A percentile compares a stretch with the other conserved stretches of the same genome.
These are phyloP conservation scores for Allygus modestus DNA, from an alignment of 2,888 invertebrate species.

Conservation along the genomic window DNA sequence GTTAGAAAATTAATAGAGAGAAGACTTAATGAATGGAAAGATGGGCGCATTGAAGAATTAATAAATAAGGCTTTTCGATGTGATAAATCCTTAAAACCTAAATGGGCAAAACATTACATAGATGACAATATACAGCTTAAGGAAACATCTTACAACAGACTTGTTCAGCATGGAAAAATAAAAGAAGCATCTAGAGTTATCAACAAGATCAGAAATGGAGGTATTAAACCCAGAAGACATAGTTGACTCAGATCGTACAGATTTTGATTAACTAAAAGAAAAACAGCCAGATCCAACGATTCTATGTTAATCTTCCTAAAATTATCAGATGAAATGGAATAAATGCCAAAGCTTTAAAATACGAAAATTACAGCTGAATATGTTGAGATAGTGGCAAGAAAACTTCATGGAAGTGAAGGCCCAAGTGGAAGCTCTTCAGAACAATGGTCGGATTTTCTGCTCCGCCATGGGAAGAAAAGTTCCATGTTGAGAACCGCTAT, in stretches of 20 bases:
- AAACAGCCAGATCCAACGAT: neutral
- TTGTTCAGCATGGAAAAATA: constrained; percentile 1
- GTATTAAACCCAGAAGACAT: neutral
- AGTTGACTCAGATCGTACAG: neutral
- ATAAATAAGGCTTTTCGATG: neutral
- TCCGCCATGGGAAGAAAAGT: constrained; percentile 25
- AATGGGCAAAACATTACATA: neutral
- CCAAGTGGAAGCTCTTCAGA: constrained; percentile 23
- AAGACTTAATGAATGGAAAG: neutral
- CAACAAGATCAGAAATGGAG: neutral
- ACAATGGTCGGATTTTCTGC: constrained; percentile 1
- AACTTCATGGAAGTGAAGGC: constrained; percentile 24
- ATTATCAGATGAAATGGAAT: neutral
- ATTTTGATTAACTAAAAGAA: neutral
- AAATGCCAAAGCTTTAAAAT: neutral
- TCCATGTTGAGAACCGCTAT: neutral
- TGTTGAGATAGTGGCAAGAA: constrained; percentile 17
- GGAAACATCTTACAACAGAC: neutral
- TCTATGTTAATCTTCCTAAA: neutral
- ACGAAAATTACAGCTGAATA: constrained; percentile 28
- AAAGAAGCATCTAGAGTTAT: neutral
- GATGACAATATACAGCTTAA: neutral
- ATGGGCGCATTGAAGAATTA: neutral
- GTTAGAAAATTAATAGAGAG: neutral
- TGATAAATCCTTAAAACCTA: neutral